Percentiles rank a stretch among this genome's conserved stretches.
Evolutionary conservation across 2,113 vertebrate species (phyloP).

Genomic region (Prionailurus bengalensis): DNA sequence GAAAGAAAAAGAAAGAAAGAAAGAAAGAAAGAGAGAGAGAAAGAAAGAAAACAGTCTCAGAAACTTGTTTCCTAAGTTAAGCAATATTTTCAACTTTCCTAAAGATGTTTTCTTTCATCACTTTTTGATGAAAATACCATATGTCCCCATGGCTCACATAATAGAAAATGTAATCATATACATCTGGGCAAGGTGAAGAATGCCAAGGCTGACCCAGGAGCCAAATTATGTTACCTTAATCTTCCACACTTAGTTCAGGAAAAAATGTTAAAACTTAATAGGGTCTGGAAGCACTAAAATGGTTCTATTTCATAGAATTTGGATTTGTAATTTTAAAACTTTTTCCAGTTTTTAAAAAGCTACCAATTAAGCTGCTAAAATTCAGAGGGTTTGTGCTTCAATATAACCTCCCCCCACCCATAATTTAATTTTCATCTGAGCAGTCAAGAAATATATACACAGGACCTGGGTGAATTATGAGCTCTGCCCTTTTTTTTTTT

Average conservation of each 20-base stretch:
- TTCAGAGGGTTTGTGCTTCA: constrained; percentile 22
- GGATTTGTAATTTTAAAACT: constrained; percentile 20
- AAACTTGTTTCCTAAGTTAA: constrained; percentile 65
- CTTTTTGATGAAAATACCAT: constrained; percentile 73
- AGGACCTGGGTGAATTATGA: not conserved
- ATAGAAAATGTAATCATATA: constrained; percentile 69
- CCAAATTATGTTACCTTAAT: constrained; percentile 73
- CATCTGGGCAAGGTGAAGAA: constrained; percentile 62
- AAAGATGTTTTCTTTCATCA: constrained; percentile 77
- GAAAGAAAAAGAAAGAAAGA: not conserved
- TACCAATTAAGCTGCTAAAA: constrained; percentile 52
- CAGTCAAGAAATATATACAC: not conserved
- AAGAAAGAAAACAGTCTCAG: constrained; percentile 10
- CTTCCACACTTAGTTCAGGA: constrained; percentile 31
- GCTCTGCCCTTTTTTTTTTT: not conserved
- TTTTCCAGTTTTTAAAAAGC: not conserved
- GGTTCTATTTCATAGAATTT: constrained; percentile 60
- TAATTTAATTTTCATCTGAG: constrained; percentile 52
- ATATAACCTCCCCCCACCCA: not conserved
- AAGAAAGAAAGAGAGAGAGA: too few relatives aligned
- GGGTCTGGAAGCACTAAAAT: constrained; percentile 51
- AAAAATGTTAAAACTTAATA: constrained; percentile 68
- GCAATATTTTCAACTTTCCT: constrained; percentile 73
- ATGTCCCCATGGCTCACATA: constrained; percentile 61
- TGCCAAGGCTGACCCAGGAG: constrained; percentile 57